Evolutionary conservation across 2,797 vertebrate genomes (phyloP), one percentile per base, ranked within the genome.

Genomic region (Emys orbicularis): DNA sequence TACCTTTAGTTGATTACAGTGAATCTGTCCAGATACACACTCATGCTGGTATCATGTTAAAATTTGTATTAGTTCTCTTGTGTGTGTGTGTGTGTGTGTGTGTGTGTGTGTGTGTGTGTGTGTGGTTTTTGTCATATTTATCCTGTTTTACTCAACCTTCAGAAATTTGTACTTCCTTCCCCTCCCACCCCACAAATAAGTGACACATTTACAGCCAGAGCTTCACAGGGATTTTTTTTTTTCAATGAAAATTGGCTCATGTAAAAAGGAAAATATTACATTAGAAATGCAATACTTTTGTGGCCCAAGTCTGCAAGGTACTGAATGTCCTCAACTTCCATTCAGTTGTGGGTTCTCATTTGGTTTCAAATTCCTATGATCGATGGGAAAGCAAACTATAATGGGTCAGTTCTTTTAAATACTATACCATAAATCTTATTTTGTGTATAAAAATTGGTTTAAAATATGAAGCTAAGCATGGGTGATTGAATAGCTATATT

Each of bases 281-380:
- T 84, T 88, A 83, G 81, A 91, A 93, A 87, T 88, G 76, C 79
- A 95, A 29, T 95, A 89, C 49, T 76, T 91, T 56, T 25, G 13
- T 47, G 84, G 3, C 87, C 65, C 52, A 68, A 4, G 86, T 95
- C 96, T 88, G 52, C 91, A 50, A 92, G 91, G 86, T 29, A 68
- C 84, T 83, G 85, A 83, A 91, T 94, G 56, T 82, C 93, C 65
- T 96, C 88, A 96, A 92, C 77, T 90, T 72, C 86, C 82, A 49
- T 81, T 90, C 29, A 77, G 90, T 96, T 96, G 86, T 77, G 89
- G 88, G 41, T 84, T 91, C 93, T 76, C 86, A 86, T 96, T 94
- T 96, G 49, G 84, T 93, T 96, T 97, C 92, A 93, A 90, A 59
- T 19, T 52, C 29, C 2, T 84, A 37, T 93, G 94, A 96, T 91